phyloP scores from a whole-genome alignment of 2,888 invertebrate species.

The Rhaphigaster nebulosa region DNA sequence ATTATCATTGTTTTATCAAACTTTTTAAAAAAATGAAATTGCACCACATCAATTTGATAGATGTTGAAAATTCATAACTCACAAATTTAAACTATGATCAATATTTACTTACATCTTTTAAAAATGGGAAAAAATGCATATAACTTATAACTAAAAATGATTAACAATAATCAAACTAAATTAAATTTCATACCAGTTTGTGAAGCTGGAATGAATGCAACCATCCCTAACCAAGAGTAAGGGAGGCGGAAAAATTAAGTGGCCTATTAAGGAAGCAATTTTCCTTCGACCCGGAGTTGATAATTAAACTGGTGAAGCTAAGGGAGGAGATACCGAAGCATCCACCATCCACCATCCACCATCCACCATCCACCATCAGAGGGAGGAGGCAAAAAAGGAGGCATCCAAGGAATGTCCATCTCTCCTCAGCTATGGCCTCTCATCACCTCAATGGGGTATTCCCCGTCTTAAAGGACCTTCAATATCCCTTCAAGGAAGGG shows the following conservation, averaged over 20 bases:
- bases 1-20: too few relatives aligned
- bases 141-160: too few relatives aligned
- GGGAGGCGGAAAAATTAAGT: background rate
- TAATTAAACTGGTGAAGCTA: background rate
- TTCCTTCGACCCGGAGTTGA: background rate
- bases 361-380: too few relatives aligned
- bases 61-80: too few relatives aligned
- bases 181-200: background rate
- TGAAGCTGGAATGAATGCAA: background rate
- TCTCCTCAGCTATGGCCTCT: background rate
- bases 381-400: background rate
- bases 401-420: constrained; percentile 1
- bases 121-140: too few relatives aligned
- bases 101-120: too few relatives aligned
- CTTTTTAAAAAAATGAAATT: too few relatives aligned
- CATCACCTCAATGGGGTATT: background rate
- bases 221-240: background rate
- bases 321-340: constrained; percentile 7
- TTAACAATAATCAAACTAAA: background rate
- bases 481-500: background rate
- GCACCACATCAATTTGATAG: too few relatives aligned
- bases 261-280: constrained; percentile 16
- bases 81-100: too few relatives aligned
- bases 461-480: background rate
- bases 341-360: constrained; percentile 4